Percentiles rank a stretch among this genome's conserved stretches.
Conservation (phyloP, 2,797 vertebrate species). For the Nannoperca australis region DNA sequence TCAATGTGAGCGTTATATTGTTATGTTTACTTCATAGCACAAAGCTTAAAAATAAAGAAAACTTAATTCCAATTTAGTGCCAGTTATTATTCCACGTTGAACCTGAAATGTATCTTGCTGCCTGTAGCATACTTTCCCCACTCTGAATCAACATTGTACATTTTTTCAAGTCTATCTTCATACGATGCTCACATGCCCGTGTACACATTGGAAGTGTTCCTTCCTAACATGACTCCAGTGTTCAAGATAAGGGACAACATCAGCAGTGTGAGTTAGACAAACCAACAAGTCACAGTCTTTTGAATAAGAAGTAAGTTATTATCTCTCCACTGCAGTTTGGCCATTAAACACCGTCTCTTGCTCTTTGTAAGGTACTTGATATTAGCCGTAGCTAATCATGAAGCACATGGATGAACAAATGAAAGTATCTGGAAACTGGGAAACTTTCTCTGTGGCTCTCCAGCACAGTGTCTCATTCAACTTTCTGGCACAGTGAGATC, state of each 20-base stretch:
- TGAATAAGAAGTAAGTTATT: not conserved
- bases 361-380: not conserved
- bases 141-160: not conserved
- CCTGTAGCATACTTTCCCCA: not conserved
- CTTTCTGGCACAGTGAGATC: constrained; percentile 3
- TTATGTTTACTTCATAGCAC: not conserved
- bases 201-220: not conserved
- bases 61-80: not conserved
- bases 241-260: not conserved
- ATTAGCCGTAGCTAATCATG: not conserved
- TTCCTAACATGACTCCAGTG: not conserved
- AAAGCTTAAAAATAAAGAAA: not conserved
- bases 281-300: not conserved
- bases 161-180: not conserved
- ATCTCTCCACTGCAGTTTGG: not conserved
- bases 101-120: rapidly evolving
- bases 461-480: constrained; percentile 21
- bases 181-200: not conserved
- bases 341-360: not conserved
- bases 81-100: not conserved
- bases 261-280: not conserved
- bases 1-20: not conserved
- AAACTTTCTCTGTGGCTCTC: constrained; percentile 17
- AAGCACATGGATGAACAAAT: constrained; percentile 7
- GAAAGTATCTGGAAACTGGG: not conserved